Conservation (phyloP, 1,140 invertebrate species). For the Drosophila subpulchrella region DNA sequence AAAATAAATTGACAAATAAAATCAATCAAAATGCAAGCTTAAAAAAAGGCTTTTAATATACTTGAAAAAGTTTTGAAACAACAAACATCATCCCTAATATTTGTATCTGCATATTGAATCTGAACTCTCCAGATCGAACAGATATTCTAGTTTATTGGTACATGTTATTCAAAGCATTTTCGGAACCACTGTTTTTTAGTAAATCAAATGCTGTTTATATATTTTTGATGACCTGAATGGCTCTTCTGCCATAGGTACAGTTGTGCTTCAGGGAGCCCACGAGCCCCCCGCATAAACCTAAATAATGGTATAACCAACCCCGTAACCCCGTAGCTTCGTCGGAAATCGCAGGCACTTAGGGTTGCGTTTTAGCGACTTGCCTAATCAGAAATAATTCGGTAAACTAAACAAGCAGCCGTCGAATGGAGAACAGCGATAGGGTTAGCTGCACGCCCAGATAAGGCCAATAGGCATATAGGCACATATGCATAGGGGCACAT, state of each 20-base stretch:
- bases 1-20: too few relatives aligned
- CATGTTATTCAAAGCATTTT: too few relatives aligned
- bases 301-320: neutral
- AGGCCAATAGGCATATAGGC: conserved; percentile 19
- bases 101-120: too few relatives aligned
- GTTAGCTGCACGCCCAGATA: conserved; percentile 24
- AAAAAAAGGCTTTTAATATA: too few relatives aligned
- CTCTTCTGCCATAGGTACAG: conserved; percentile 36
- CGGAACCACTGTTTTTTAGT: too few relatives aligned
- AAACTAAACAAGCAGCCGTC: conserved; percentile 67
- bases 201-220: too few relatives aligned
- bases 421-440: conserved; percentile 37
- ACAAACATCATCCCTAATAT: too few relatives aligned
- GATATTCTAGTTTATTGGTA: too few relatives aligned
- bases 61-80: too few relatives aligned
- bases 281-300: neutral
- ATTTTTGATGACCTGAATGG: too few relatives aligned
- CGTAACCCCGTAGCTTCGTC: neutral
- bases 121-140: too few relatives aligned
- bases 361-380: conserved; percentile 23
- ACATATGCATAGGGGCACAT: conserved; percentile 44
- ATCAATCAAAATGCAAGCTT: too few relatives aligned
- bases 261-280: conserved; percentile 19
- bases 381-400: conserved; percentile 76
- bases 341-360: neutral